Evolutionary conservation across 2,113 vertebrate species (phyloP), one percentile per base, ranked within the genome.

Genomic region (Alligator mississippiensis): DNA sequence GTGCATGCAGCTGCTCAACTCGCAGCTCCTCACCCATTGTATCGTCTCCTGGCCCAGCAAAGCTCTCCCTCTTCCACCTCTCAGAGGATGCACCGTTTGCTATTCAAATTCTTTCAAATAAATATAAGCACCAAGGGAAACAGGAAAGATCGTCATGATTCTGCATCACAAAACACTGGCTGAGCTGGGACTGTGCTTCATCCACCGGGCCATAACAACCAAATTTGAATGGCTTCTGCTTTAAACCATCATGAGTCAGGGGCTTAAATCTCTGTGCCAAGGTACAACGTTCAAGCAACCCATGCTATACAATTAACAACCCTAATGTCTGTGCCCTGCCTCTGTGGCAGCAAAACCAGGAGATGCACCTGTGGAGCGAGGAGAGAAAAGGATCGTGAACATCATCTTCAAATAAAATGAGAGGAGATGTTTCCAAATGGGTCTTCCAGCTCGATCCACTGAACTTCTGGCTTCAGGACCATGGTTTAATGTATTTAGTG

Each of bases 111-210:
- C 66, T 55, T 25, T 25, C 22, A 8, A 16, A 16, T 2, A 64
- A 76, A 8, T 1, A 0, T 3, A 74, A 38, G 24, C 11, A 11
- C 0, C 25, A 11, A 6, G 15, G 25, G 13, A 84, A 64, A 11
- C 9, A 11, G 22, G 3, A 11, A 22, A 55, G 22, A 54, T 4
- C 57, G 57, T 12, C 12, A 7, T 15, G 22, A 15, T 70, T n/a
- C 30, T 18, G 57, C n/a, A 0, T 4, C 5, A 1, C 5, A 8
- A 0, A 1, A 8, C 17, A 1, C 2, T 4, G 1, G 9, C 70
- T 72, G 17, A 30, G 61, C 11, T 0, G 6, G 34, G 47, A 38
- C 25, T 21, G 17, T 77, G 72, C 27, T 61, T 27, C 34, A 4
- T 55, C 80, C 55, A 0, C 1, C 38, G 25, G 74, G 12, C 30